Evolutionary conservation across 2,888 invertebrate species (phyloP).

Genomic region (Nephrotoma appendiculata): DNA sequence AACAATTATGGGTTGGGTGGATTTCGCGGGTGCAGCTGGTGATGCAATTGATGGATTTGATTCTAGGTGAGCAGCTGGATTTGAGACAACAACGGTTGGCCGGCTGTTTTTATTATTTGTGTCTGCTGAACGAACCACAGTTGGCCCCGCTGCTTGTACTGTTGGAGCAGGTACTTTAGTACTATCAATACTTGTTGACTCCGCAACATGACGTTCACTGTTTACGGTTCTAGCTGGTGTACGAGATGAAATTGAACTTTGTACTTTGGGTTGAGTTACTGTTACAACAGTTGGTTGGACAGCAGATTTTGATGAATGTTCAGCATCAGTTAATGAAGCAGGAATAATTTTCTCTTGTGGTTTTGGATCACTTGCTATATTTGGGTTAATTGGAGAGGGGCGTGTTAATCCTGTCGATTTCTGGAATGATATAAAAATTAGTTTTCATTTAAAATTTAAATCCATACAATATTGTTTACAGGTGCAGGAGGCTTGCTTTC

Average conservation of each 20-base stretch:
- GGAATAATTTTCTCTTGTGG: background rate
- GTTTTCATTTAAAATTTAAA: background rate
- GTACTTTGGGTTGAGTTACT: background rate
- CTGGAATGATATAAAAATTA: background rate
- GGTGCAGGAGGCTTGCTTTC: background rate
- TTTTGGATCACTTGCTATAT: conserved; percentile 2
- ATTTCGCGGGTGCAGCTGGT: background rate
- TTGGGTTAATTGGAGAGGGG: conserved; percentile 2
- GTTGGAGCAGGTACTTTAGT: background rate
- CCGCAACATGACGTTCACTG: background rate
- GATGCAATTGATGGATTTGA: background rate
- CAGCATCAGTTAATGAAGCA: background rate
- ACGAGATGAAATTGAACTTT: background rate
- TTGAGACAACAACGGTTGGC: background rate
- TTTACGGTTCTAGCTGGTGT: background rate
- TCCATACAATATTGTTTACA: background rate
- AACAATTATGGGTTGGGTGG: background rate
- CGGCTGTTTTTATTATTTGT: background rate
- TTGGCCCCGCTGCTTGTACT: background rate
- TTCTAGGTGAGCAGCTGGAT: background rate
- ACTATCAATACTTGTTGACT: background rate
- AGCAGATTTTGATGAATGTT: background rate
- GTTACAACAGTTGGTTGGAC: background rate
- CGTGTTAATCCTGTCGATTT: background rate
- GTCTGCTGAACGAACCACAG: background rate